Evolutionary conservation across 2,113 vertebrate species (phyloP), one percentile per base, ranked within the genome.

Genomic region (Vulpes lagopus): DNA sequence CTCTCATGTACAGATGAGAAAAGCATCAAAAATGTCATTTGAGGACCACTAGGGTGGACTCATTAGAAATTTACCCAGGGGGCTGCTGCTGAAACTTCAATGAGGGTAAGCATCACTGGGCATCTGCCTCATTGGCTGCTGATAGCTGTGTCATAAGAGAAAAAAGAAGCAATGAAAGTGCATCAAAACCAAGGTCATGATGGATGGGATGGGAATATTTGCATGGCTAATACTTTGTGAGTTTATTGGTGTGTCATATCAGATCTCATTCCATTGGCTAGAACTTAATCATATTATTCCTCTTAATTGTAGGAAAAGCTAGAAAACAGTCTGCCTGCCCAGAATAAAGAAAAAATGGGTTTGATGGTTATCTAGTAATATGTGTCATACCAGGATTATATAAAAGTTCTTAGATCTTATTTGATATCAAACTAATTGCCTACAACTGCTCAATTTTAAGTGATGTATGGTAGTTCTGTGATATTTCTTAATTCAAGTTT

Each of bases 401-500:
- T 69, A 51, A 83, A 95, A 79, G 9, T 62, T 90, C 4, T 76
- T 32, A 0, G 27, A 0, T 76, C 55, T 81, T 62, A 80, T 87
- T 86, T 87, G 15, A 73, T 96, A 79, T 67, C 38, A 73, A 25
- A 78, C 32, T 38, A 38, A 96, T 83, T 59, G 14, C 32, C 17
- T 60, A 23, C 0, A 83, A 15, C 8, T 67, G 11, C 2, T 84
- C n/a, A 86, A 79, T 69, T 97, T 87, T 38, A 53, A 23, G 16
- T 83, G 27, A 35, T 73, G 0, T 35, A 49, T 76, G 7, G 3
- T 67, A n/a, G 2, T 2, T 74, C 22, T 38, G 7, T 62, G 73
- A 7, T 80, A 69, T 67, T 86, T 92, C 30, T 60, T 87, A 5
- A 91, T 90, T 93, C 51, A 80, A 80, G 30, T 92, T 55, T 92